These are phyloP conservation scores for Rhea americana DNA, from an alignment of 2,113 vertebrate genomes.

Conservation along the genomic window DNA sequence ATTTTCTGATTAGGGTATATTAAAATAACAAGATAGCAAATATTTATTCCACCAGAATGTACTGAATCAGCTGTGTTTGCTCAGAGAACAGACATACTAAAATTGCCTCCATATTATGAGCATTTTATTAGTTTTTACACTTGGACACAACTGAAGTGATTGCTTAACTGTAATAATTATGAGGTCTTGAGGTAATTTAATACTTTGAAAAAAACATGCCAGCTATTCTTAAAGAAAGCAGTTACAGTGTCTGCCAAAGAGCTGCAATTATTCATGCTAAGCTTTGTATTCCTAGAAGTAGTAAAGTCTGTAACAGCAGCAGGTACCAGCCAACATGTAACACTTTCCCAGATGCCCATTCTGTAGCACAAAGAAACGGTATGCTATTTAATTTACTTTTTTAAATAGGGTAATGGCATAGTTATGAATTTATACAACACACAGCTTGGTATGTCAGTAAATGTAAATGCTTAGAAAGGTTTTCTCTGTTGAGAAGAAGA, in stretches of 20 bases:
- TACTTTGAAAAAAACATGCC: constrained; percentile 36
- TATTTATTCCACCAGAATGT: constrained; percentile 25
- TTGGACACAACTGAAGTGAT: constrained; percentile 52
- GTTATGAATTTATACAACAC: background rate
- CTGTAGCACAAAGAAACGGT: background rate
- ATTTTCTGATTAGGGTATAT: constrained; percentile 39
- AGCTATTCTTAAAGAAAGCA: constrained; percentile 47
- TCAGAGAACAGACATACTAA: constrained; percentile 33
- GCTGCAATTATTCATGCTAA: constrained; percentile 10
- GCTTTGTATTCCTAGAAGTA: background rate
- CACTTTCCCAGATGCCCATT: background rate
- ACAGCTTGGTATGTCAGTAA: background rate
- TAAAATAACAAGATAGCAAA: constrained; percentile 49
- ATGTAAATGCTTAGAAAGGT: background rate
- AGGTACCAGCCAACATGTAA: background rate
- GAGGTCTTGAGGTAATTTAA: constrained; percentile 47
- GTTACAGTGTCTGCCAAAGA: constrained; percentile 34
- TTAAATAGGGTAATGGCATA: background rate
- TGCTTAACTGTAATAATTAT: constrained; percentile 53
- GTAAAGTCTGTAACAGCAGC: background rate
- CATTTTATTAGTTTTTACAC: constrained; percentile 54
- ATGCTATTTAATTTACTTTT: background rate
- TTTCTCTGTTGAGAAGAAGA: background rate
- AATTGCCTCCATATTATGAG: constrained; percentile 29
- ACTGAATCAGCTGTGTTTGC: constrained; percentile 46